Conservation (phyloP, 2,113 vertebrate species). For the Limnothrissa miodon region DNA sequence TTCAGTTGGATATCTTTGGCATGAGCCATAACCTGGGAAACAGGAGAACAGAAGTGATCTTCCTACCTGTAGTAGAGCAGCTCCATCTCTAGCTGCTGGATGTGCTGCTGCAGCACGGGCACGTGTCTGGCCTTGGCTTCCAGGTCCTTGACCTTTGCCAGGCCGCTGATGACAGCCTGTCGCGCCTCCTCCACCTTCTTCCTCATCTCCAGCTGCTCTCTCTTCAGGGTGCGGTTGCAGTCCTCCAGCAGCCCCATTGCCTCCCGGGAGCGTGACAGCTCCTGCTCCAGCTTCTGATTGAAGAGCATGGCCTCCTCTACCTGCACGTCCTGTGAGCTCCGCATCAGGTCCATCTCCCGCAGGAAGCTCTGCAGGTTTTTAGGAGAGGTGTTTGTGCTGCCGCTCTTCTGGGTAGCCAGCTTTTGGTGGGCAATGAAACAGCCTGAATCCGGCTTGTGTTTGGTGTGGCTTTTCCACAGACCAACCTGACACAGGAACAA, state of each 20-base stretch:
- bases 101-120: conserved; percentile 72
- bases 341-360: conserved; percentile 75
- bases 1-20: neutral
- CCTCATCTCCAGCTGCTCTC: conserved; percentile 82
- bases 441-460: conserved; percentile 67
- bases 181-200: conserved; percentile 86
- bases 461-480: conserved; percentile 83
- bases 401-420: conserved; percentile 47
- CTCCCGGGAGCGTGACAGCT: conserved; percentile 77
- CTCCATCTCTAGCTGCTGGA: conserved; percentile 80
- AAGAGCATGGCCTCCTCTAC: conserved; percentile 75
- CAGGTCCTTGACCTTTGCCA: conserved; percentile 88
- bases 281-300: conserved; percentile 78
- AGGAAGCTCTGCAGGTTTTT: conserved; percentile 73
- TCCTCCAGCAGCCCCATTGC: conserved; percentile 74
- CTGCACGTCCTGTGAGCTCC: conserved; percentile 73
- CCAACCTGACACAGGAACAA: conserved; percentile 74
- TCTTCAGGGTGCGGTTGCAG: conserved; percentile 75
- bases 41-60: conserved; percentile 4
- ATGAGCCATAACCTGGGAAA: neutral
- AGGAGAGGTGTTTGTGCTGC: conserved; percentile 44
- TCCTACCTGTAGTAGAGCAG: conserved; percentile 83
- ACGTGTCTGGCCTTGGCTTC: conserved; percentile 80
- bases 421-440: conserved; percentile 68
- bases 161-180: conserved; percentile 73